phyloP scores from a whole-genome alignment of 2,113 vertebrate species.

The Hypanus sabinus region DNA sequence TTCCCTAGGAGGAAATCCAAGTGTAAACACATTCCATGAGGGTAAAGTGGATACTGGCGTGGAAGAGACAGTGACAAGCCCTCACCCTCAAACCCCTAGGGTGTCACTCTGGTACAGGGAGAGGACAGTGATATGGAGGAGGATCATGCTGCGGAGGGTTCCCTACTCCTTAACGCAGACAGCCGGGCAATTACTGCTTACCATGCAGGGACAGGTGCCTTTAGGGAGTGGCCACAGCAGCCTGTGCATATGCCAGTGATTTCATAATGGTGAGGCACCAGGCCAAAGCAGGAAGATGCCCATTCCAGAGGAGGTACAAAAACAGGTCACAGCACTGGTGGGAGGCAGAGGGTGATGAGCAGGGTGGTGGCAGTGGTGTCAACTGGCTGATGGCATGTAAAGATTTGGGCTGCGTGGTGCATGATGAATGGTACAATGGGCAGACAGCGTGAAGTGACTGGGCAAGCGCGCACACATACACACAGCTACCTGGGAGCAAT shows the following conservation, averaged over 20 bases:
- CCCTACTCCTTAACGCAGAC: slow-evolving; percentile 30
- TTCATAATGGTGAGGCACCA: background rate
- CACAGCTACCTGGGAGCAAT: slow-evolving; percentile 99
- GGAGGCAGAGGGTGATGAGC: background rate
- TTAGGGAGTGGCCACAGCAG: background rate
- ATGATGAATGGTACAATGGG: background rate
- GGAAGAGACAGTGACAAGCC: slow-evolving; percentile 31
- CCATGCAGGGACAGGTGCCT: slow-evolving; percentile 1
- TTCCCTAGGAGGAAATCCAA: slow-evolving; percentile 68
- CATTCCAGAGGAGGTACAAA: background rate
- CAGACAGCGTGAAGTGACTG: slow-evolving; percentile 4
- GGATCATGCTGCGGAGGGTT: background rate
- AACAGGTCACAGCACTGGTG: background rate
- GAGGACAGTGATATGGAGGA: background rate
- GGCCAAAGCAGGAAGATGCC: slow-evolving; percentile 1
- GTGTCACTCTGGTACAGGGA: slow-evolving; percentile 30
- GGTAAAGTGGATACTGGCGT: slow-evolving; percentile 19
- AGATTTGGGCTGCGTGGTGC: background rate
- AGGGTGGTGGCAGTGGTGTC: background rate
- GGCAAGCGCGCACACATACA: slow-evolving; percentile 52
- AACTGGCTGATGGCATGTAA: background rate
- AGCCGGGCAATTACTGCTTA: background rate
- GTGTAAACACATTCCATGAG: slow-evolving; percentile 36
- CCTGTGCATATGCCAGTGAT: slow-evolving; percentile 7
- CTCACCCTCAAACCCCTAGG: background rate